These are phyloP conservation scores for Sebastes vulpes DNA, from an alignment of 2,797 vertebrate species.

Conservation along the genomic window DNA sequence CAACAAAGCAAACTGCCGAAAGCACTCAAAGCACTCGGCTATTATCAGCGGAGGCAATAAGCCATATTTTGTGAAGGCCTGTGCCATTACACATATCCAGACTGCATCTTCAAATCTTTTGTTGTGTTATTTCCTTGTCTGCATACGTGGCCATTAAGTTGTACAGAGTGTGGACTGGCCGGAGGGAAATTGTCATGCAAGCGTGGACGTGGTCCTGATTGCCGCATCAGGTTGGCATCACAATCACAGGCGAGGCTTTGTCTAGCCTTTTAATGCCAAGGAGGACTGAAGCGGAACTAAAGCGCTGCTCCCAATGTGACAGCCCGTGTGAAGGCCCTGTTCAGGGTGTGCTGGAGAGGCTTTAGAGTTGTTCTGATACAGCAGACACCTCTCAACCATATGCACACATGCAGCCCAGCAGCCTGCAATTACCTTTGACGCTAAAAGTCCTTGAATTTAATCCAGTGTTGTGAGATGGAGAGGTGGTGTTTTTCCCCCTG, in stretches of 20 bases:
- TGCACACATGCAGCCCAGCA: constrained; percentile 77
- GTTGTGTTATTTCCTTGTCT: constrained; percentile 85
- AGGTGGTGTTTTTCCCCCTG: constrained; percentile 79
- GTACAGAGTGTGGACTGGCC: constrained; percentile 78
- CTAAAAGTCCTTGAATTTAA: constrained; percentile 88
- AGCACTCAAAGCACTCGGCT: constrained; percentile 77
- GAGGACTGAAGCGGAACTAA: constrained; percentile 82
- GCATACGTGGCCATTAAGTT: constrained; percentile 80
- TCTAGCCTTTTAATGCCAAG: constrained; percentile 84
- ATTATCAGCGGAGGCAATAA: constrained; percentile 78
- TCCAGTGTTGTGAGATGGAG: constrained; percentile 85
- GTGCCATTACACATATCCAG: constrained; percentile 68
- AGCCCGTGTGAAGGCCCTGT: constrained; percentile 76
- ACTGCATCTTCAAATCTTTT: constrained; percentile 68
- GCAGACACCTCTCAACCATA: constrained; percentile 79
- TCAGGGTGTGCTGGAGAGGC: constrained; percentile 76
- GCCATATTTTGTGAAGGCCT: constrained; percentile 65
- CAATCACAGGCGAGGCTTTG: constrained; percentile 80
- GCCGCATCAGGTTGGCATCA: constrained; percentile 83
- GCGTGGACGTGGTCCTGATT: constrained; percentile 75
- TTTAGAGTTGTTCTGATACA: constrained; percentile 70
- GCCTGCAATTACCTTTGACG: constrained; percentile 88
- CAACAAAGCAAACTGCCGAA: constrained; percentile 73
- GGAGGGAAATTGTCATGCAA: constrained; percentile 77
- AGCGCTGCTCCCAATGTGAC: constrained; percentile 79